Base-by-base conservation (phyloP, 2,888 invertebrate species). In the Abrostola triplasia region DNA sequence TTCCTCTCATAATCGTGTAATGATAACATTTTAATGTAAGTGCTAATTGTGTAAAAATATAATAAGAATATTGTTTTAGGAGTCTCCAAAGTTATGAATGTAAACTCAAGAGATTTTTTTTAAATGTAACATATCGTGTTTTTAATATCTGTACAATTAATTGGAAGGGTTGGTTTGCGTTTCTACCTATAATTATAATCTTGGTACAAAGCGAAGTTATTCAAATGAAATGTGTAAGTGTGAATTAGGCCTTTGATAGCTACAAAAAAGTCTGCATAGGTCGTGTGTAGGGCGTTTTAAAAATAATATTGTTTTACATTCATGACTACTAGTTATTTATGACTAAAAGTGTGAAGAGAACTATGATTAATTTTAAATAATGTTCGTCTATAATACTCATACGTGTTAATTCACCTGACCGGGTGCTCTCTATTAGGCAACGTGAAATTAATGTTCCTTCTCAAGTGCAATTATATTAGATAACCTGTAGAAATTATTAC, bases 381-480 rank as follows among this genome's bases (percentile, higher is more conserved):
- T 24, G 44, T 47, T 65, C 13, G 12, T 41, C 10, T 55, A 57
- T 36, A 77, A 77, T 68, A 77, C 76, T 71, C 66, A 51, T 61
- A 56, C 13, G 9, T 47, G 44, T 47, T 47, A 47, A 47, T 47
- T 24, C 44, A 47, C 44, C 44, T 5, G 8, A 47, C 7, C 44
- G 13, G 58, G 52, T 54, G 51, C 40, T 59, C 35, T 57, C 52
- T 52, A 51, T 13, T 36, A 61, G 10, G 38, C 12, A 37, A 35
- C 63, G 44, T 9, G 37, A 48, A 62, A 10, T 40, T 40, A 47
- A 47, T 57, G 71, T 76, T 56, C 74, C 67, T 57, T 59, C 36
- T 42, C 6, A 67, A 64, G 64, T 67, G 75, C 70, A 68, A 73
- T 77, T 70, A 79, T 70, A 63, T 64, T 64, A 59, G 36, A 60